Evolutionary conservation across 2,888 invertebrate genomes (phyloP).

Genomic region (Ophion ellenae): DNA sequence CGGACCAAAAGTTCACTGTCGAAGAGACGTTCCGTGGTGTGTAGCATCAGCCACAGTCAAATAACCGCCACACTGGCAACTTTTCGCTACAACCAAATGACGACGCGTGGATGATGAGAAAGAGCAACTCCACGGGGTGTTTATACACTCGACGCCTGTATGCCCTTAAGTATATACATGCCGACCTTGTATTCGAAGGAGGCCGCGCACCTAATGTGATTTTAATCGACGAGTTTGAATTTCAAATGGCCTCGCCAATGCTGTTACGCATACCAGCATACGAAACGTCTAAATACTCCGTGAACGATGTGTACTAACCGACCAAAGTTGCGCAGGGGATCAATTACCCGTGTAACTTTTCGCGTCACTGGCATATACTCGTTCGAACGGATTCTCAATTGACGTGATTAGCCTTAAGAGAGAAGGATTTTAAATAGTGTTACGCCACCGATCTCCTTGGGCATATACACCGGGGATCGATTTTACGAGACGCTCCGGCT

Average conservation of each 20-base stretch:
- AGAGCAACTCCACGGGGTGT: constrained; percentile 25
- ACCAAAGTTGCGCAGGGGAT: constrained; percentile 52
- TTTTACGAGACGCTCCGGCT: constrained; percentile 36
- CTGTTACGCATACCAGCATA: constrained; percentile 7
- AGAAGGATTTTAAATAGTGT: constrained; percentile 28
- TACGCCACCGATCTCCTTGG: constrained; percentile 37
- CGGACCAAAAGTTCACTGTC: not conserved
- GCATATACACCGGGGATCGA: constrained; percentile 29
- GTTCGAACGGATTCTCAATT: constrained; percentile 55
- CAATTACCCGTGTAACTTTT: constrained; percentile 67
- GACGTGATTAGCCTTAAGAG: constrained; percentile 50
- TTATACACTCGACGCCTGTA: constrained; percentile 30
- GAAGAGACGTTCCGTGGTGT: not conserved
- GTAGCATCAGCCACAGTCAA: not conserved
- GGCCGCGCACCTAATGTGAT: constrained; percentile 79
- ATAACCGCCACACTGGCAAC: constrained; percentile 12
- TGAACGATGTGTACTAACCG: constrained; percentile 26
- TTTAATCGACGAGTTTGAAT: constrained; percentile 82
- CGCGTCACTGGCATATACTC: constrained; percentile 67
- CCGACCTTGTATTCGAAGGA: constrained; percentile 15
- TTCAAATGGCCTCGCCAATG: constrained; percentile 76
- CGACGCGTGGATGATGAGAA: constrained; percentile 23
- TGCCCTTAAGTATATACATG: constrained; percentile 34
- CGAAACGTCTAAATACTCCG: constrained; percentile 38
- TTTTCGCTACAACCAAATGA: constrained; percentile 41